These are phyloP conservation scores for Lobophora halterata DNA, from an alignment of 2,888 invertebrate genomes.

Conservation along the genomic window DNA sequence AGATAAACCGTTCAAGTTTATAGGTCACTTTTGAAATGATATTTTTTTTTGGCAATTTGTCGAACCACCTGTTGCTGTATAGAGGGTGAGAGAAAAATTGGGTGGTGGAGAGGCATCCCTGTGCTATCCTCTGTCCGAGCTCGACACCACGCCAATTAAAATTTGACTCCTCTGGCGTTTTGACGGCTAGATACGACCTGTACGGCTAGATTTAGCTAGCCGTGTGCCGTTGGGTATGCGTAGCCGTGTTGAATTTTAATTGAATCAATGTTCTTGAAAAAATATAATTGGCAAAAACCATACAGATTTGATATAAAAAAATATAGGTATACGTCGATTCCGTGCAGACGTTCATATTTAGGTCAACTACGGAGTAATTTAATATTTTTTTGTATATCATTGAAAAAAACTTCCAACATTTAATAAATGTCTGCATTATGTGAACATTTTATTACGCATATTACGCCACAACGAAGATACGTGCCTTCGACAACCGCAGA, in stretches of 20 bases:
- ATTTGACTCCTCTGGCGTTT: slow-evolving; percentile 60
- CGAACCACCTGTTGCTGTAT: slow-evolving; percentile 64
- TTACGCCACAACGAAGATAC: too few species aligned
- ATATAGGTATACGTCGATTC: too few species aligned
- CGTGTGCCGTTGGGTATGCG: slow-evolving; percentile 40
- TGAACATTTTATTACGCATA: too few species aligned
- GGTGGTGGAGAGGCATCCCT: slow-evolving; percentile 40
- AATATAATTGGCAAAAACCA: slow-evolving; percentile 40
- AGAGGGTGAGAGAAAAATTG: slow-evolving; percentile 66
- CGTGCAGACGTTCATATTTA: too few species aligned
- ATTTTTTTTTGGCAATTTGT: slow-evolving; percentile 51
- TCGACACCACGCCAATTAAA: slow-evolving; percentile 69
- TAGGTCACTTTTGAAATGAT: slow-evolving; percentile 32
- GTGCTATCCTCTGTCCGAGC: slow-evolving; percentile 38
- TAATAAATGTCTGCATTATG: too few species aligned
- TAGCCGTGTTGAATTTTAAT: slow-evolving; percentile 44
- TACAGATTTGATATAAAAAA: too few species aligned
- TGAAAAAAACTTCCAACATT: too few species aligned
- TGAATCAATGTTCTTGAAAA: slow-evolving; percentile 43
- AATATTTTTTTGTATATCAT: too few species aligned
- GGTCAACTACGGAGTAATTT: too few species aligned
- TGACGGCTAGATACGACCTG: slow-evolving; percentile 41
- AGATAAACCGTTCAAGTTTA: slow-evolving; percentile 26
- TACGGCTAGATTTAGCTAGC: slow-evolving; percentile 42
- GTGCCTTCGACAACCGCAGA: too few species aligned